Evolutionary conservation across 2,797 vertebrate species (phyloP).

Genomic region (Yasuhikotakia modesta): DNA sequence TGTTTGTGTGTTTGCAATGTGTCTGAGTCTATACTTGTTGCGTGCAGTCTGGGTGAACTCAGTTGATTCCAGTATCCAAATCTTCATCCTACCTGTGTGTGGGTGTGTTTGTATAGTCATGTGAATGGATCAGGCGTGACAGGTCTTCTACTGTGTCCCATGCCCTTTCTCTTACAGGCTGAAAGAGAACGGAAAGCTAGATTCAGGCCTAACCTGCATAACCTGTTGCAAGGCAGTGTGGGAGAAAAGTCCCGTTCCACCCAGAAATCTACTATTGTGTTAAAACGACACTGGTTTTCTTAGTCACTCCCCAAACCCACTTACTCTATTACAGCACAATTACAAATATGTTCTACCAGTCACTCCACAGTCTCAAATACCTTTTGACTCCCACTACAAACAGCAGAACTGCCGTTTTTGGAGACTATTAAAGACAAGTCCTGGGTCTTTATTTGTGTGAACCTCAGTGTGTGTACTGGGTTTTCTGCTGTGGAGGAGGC

Average conservation of each 20-base stretch:
- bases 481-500: conserved; percentile 44
- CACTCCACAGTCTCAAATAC: conserved; percentile 47
- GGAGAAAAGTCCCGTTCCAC: conserved; percentile 65
- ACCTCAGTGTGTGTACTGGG: conserved; percentile 6
- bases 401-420: conserved; percentile 46
- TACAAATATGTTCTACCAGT: conserved; percentile 55
- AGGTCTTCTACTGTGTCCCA: conserved; percentile 1
- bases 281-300: conserved; percentile 43
- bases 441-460: conserved; percentile 21
- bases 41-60: neutral
- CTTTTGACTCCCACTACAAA: conserved; percentile 17
- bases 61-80: neutral
- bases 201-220: conserved; percentile 77
- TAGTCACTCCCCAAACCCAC: conserved; percentile 65
- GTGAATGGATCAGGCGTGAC: conserved; percentile 61
- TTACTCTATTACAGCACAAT: conserved; percentile 61
- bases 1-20: neutral
- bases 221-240: conserved; percentile 71
- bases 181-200: conserved; percentile 15
- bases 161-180: conserved; percentile 8
- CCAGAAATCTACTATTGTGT: conserved; percentile 71
- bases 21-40: neutral
- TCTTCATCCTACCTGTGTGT: conserved; percentile 15
- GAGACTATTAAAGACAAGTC: neutral
- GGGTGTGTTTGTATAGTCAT: conserved; percentile 33